Conservation (phyloP, 2,888 invertebrate species). For the Bruchidius siliquastri region DNA sequence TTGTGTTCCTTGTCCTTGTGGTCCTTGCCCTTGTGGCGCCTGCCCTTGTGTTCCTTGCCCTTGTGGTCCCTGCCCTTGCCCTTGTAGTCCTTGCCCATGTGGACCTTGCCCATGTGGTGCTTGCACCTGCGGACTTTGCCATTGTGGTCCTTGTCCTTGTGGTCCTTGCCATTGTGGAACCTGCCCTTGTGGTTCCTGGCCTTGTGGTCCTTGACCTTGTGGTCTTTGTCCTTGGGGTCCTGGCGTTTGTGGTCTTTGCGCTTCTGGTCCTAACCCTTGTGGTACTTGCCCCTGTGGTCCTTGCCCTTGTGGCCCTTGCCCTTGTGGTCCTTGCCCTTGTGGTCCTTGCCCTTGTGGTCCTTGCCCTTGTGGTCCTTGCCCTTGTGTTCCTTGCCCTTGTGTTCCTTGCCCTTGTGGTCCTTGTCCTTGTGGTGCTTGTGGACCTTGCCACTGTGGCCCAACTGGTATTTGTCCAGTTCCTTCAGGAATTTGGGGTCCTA, state of each 20-base stretch:
- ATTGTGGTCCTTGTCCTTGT: slow-evolving; percentile 7
- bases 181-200: not conserved
- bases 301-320: slow-evolving; percentile 7
- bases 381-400: too few species aligned
- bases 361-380: not conserved
- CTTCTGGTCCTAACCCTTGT: too few species aligned
- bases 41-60: too few species aligned
- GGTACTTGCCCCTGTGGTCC: slow-evolving; percentile 3
- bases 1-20: too few species aligned
- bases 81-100: not conserved
- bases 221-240: too few species aligned
- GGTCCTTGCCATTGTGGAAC: slow-evolving; percentile 6
- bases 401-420: too few species aligned
- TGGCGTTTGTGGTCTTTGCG: slow-evolving; percentile 5
- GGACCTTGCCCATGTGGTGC: slow-evolving; percentile 4
- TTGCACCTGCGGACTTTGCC: too few species aligned
- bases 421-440: slow-evolving; percentile 15
- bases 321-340: slow-evolving; percentile 10
- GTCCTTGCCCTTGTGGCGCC: too few species aligned
- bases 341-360: slow-evolving; percentile 7
- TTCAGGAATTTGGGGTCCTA: not conserved
- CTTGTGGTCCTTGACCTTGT: not conserved
- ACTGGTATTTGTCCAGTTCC: not conserved
- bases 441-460: too few species aligned
- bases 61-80: too few species aligned